These are phyloP conservation scores for Synanceia verrucosa DNA, from an alignment of 2,797 vertebrate genomes.

Conservation along the genomic window DNA sequence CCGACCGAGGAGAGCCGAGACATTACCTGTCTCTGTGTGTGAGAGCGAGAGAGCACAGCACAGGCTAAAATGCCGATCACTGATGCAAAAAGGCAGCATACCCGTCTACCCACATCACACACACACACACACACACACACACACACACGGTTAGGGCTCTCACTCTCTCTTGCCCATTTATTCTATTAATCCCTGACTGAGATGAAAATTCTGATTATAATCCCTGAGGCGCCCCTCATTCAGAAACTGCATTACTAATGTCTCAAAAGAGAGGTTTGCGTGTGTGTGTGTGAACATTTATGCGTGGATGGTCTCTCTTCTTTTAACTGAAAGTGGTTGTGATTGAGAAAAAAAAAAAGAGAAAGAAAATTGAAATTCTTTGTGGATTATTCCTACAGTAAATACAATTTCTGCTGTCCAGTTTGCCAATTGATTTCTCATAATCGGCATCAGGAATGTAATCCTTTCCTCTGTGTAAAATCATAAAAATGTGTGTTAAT, in stretches of 20 bases:
- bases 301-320: constrained; percentile 11
- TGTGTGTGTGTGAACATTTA: constrained; percentile 25
- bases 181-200: constrained; percentile 80
- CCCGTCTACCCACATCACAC: constrained; percentile 12
- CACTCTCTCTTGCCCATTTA: constrained; percentile 67
- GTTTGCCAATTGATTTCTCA: constrained; percentile 42
- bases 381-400: constrained; percentile 32
- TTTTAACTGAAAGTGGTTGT: constrained; percentile 25
- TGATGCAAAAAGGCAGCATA: constrained; percentile 55
- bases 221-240: constrained; percentile 73
- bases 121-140: constrained; percentile 10
- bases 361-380: constrained; percentile 55
- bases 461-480: constrained; percentile 30
- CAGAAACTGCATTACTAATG: constrained; percentile 75
- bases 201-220: constrained; percentile 80
- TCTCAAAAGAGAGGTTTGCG: constrained; percentile 63
- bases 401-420: constrained; percentile 36
- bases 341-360: constrained; percentile 32
- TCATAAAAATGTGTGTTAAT: constrained; percentile 39
- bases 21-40: constrained; percentile 48
- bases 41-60: constrained; percentile 20
- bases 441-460: constrained; percentile 42
- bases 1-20: constrained; percentile 39
- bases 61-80: constrained; percentile 56
- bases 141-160: constrained; percentile 28